Conservation (phyloP, 2,888 invertebrate genomes). For the Drosophila monieri region DNA sequence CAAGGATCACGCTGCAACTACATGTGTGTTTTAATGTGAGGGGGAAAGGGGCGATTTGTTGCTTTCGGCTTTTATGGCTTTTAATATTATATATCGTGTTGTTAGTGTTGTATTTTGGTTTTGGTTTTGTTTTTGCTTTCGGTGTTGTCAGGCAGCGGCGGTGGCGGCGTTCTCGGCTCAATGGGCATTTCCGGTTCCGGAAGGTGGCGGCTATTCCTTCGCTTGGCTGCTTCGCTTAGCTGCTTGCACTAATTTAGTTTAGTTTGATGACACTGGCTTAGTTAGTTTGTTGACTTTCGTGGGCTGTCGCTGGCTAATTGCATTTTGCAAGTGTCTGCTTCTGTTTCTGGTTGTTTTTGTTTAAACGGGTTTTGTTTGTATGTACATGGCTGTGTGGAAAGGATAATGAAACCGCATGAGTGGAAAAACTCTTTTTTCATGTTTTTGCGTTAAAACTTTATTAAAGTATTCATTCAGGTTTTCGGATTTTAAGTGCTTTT, state of each 20-base stretch:
- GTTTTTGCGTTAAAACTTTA: conserved; percentile 50
- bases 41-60: conserved; percentile 33
- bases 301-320: conserved; percentile 51
- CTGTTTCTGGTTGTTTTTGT: conserved; percentile 1
- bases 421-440: neutral
- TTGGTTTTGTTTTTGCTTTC: conserved; percentile 15
- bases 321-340: conserved; percentile 38
- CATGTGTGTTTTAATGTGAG: conserved; percentile 45
- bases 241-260: conserved; percentile 37
- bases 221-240: conserved; percentile 8
- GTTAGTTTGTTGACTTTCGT: conserved; percentile 37
- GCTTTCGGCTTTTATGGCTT: conserved; percentile 23
- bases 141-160: conserved; percentile 32
- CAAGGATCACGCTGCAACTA: conserved; percentile 46
- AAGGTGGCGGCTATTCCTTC: conserved; percentile 14
- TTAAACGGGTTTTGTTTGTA: conserved; percentile 56
- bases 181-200: conserved; percentile 71
- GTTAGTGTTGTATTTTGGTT: conserved; percentile 14
- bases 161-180: conserved; percentile 45
- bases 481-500: conserved; percentile 49
- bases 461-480: conserved; percentile 51
- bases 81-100: conserved; percentile 1
- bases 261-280: conserved; percentile 36
- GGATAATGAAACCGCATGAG: conserved; percentile 40
- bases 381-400: conserved; percentile 69